Evolutionary conservation across 2,797 vertebrate genomes (phyloP).

Genomic region (Thalassophryne amazonica): DNA sequence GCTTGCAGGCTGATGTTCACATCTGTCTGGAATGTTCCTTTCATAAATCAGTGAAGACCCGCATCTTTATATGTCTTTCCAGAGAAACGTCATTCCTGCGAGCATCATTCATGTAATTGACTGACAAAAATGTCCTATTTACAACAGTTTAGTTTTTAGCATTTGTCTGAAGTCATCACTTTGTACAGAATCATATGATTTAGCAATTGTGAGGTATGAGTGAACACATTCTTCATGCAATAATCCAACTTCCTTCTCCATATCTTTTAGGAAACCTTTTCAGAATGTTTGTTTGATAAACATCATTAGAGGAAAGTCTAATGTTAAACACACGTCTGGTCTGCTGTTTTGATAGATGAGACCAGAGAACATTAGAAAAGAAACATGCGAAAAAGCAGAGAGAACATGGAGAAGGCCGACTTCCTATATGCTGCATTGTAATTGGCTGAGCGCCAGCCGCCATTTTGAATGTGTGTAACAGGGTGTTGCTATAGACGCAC

Average conservation of each 20-base stretch:
- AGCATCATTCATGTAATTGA: constrained; percentile 6
- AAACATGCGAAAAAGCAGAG: no score
- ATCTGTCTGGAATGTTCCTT: constrained; percentile 38
- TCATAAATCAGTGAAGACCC: constrained; percentile 13
- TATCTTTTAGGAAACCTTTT: constrained; percentile 23
- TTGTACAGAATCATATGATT: constrained; percentile 19
- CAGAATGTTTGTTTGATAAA: constrained; percentile 7
- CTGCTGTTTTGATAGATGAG: no score
- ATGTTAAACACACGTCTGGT: no score
- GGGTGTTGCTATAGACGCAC: no score
- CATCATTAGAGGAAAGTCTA: background rate
- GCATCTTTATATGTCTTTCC: constrained; percentile 1
- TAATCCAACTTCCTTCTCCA: constrained; percentile 13
- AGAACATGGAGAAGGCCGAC: no score
- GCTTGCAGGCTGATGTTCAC: constrained; percentile 16
- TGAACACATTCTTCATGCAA: constrained; percentile 53
- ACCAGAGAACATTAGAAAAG: background rate
- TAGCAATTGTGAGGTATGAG: constrained; percentile 62
- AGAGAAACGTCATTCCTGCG: background rate
- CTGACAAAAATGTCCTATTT: constrained; percentile 3
- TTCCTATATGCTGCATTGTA: no score
- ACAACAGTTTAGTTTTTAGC: constrained; percentile 20
- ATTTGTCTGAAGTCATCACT: constrained; percentile 18
- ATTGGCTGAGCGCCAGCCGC: no score
- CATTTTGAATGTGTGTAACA: no score